These are phyloP conservation scores for Sminthurinus signatus DNA, from an alignment of 1,140 invertebrate species.

Conservation along the genomic window DNA sequence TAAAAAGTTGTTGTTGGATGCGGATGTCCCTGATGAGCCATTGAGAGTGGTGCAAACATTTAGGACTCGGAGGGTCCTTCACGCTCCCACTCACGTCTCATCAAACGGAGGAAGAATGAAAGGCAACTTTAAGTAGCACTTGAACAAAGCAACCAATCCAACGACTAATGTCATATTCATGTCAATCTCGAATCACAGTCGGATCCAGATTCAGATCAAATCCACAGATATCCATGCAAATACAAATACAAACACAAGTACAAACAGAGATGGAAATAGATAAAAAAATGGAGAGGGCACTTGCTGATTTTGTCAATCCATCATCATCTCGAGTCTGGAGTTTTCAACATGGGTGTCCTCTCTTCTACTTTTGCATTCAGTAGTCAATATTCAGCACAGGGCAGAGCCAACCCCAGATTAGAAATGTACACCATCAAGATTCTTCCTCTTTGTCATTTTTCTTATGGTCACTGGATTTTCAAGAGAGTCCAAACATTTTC, in stretches of 20 bases:
- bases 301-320: slow-evolving; percentile 5
- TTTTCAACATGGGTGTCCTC: not conserved
- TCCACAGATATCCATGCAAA: not conserved
- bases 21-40: slow-evolving; percentile 17
- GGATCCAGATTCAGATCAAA: not conserved
- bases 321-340: not conserved
- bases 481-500: not conserved
- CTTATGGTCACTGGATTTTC: too few relatives aligned
- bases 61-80: slow-evolving; percentile 24
- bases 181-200: not conserved
- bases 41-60: slow-evolving; percentile 32
- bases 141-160: not conserved
- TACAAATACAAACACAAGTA: not conserved
- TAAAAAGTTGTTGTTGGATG: slow-evolving; percentile 1
- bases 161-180: not conserved
- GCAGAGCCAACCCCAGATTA: not conserved
- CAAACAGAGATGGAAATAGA: too few relatives aligned
- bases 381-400: not conserved
- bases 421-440: not conserved
- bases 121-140: slow-evolving; percentile 3
- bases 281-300: too few relatives aligned
- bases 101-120: not conserved
- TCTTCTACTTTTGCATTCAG: too few relatives aligned
- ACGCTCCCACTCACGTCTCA: too few relatives aligned
- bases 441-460: too few relatives aligned